Evolutionary conservation across 1,140 invertebrate genomes (phyloP), one percentile per base, ranked within the genome.

Genomic region (Nasonia longicornis): DNA sequence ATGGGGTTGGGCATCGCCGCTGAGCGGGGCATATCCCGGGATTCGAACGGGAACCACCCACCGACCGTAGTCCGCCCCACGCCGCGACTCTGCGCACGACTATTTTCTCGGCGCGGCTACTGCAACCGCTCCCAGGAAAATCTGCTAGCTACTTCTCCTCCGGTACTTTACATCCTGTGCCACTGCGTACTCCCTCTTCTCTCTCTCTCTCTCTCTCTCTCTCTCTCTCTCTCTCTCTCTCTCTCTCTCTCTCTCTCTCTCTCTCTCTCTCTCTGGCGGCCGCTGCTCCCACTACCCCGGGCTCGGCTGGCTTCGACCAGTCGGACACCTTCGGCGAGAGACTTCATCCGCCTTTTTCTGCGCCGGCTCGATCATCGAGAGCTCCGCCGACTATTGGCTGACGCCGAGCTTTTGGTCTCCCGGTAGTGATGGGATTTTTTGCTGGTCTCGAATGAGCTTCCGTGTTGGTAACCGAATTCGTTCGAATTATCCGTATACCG

Each of bases 41-140:
- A 88, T 89, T 88, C 89, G 87, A 90, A 90, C 86, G 87, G 89
- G 89, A 85, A 89, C 89, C 90, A 90, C 90, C 90, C 90, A 90
- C 89, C 84, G 84, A 86, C 52, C 52, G 52, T 58, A 58, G 89
- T 90, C 89, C 88, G 90, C 87, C 89, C 89, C 90, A 8, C 6
- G 89, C 89, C 89, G 85, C 85, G 82, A 7, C 52, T 58, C 12
- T n/a, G 26, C 77, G 26, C 85, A 83, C 84, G 81, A 82, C 85
- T 85, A 88, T 89, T 90, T 88, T 87, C 88, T 87, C 87, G 81
- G 79, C 78, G 79, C 84, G 66, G 42, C 76, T 22, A n/a, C 75
- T 58, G 22, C 70, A 12, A 66, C 70, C 35, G 31, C 72, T 20
- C 26, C 78, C 69, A 58, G 67, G 77, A 71, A 63, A 63, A 71